Conservation (phyloP, 2,888 invertebrate genomes). For the Dioctria linearis region DNA sequence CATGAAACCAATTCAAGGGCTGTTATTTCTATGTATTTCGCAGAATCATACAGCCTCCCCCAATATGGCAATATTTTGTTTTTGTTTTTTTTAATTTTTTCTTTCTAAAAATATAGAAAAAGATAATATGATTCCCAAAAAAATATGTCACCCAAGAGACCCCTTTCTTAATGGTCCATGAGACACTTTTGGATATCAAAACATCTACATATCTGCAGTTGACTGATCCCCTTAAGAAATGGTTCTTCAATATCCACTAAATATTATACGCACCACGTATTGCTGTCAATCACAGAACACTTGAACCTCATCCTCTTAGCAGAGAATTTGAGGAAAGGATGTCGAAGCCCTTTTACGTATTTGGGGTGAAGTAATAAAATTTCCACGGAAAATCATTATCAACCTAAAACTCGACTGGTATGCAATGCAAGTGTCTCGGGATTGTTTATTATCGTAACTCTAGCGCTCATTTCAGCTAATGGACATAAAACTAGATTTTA, state of each 20-base stretch:
- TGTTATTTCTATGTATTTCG: no score
- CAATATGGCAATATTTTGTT: no score
- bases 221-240: not conserved
- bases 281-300: conserved; percentile 22
- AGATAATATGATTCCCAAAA: no score
- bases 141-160: no score
- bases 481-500: conserved; percentile 48
- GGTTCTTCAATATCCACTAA: not conserved
- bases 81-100: no score
- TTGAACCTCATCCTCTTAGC: not conserved
- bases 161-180: conserved; percentile 19
- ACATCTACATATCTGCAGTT: not conserved
- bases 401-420: not conserved
- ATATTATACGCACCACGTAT: not conserved
- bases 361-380: conserved; percentile 25
- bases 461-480: not conserved
- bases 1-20: no score
- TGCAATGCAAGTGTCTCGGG: conserved; percentile 26
- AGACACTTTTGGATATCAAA: conserved; percentile 10
- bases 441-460: conserved; percentile 3
- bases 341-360: not conserved
- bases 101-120: no score
- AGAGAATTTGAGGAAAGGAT: conserved; percentile 22
- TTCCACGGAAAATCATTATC: conserved; percentile 29
- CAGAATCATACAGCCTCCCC: no score